A percentile compares a stretch with the other conserved stretches of the same genome.
Evolutionary conservation across 2,797 vertebrate species (phyloP).

Genomic region (Meriones psammophilus): DNA sequence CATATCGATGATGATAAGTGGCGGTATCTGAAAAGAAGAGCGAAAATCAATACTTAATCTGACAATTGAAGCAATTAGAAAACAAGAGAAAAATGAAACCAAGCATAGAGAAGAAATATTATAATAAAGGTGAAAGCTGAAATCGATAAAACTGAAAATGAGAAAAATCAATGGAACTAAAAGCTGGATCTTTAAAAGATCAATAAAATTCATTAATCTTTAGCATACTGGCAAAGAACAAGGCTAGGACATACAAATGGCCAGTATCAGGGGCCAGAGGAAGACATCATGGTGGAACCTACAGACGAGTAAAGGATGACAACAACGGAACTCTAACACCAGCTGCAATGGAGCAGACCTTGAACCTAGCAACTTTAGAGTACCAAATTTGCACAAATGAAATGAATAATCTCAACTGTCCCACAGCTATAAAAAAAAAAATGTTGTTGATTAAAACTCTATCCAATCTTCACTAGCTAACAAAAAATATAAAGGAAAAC

Average conservation of each 20-base stretch:
- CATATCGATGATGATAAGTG: not conserved
- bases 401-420: not conserved
- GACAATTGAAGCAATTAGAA: constrained; percentile 21
- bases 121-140: not conserved
- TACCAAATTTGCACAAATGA: not conserved
- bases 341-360: not conserved
- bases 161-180: constrained; percentile 39
- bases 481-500: not conserved
- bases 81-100: not conserved
- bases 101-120: constrained; percentile 29
- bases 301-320: not conserved
- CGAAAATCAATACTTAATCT: not conserved
- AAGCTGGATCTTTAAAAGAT: constrained; percentile 51
- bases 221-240: not conserved
- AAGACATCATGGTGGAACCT: not conserved
- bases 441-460: not conserved
- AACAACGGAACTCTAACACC: not conserved
- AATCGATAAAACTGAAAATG: constrained; percentile 26
- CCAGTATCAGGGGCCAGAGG: not conserved
- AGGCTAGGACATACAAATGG: not conserved
- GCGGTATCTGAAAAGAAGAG: not conserved
- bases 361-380: not conserved
- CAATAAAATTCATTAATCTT: constrained; percentile 36
- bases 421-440: not conserved
- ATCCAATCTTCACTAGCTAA: not conserved